These are phyloP conservation scores for Ptiloglossa arizonensis DNA, from an alignment of 1,140 invertebrate species.

Conservation along the genomic window DNA sequence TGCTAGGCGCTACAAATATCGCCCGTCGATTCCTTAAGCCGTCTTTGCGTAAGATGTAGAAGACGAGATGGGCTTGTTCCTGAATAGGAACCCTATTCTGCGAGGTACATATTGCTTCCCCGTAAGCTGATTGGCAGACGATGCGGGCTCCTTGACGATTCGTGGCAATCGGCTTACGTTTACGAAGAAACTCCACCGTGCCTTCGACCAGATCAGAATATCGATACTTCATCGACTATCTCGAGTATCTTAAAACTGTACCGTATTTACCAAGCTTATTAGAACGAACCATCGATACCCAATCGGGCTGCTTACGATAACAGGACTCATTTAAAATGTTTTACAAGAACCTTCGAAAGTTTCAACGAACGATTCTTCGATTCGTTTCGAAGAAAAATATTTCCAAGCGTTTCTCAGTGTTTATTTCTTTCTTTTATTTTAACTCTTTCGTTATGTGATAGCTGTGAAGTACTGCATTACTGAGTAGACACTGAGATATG, in stretches of 20 bases:
- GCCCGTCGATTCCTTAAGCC: slow-evolving; percentile 57
- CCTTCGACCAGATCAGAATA: slow-evolving; percentile 49
- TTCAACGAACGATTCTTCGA: too few species aligned
- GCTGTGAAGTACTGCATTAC: too few species aligned
- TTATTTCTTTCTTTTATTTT: too few species aligned
- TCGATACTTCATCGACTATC: slow-evolving; percentile 45
- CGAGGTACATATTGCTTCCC: slow-evolving; percentile 17
- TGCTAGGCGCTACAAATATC: slow-evolving; percentile 58
- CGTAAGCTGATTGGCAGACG: slow-evolving; percentile 66
- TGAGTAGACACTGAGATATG: too few species aligned
- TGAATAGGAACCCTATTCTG: slow-evolving; percentile 26
- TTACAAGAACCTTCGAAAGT: too few species aligned
- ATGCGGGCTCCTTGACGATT: slow-evolving; percentile 60
- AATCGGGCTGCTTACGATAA: not conserved
- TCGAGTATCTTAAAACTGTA: slow-evolving; percentile 8
- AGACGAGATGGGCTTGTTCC: not conserved
- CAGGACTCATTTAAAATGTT: not conserved
- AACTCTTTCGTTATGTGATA: too few species aligned
- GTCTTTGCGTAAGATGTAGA: slow-evolving; percentile 47
- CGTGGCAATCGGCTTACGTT: slow-evolving; percentile 61
- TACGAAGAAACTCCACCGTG: slow-evolving; percentile 47
- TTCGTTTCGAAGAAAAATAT: too few species aligned
- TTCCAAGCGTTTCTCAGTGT: too few species aligned
- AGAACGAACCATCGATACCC: not conserved
- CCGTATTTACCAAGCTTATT: not conserved